phyloP scores from a whole-genome alignment of 2,888 invertebrate genomes.

The Deilephila porcellus region DNA sequence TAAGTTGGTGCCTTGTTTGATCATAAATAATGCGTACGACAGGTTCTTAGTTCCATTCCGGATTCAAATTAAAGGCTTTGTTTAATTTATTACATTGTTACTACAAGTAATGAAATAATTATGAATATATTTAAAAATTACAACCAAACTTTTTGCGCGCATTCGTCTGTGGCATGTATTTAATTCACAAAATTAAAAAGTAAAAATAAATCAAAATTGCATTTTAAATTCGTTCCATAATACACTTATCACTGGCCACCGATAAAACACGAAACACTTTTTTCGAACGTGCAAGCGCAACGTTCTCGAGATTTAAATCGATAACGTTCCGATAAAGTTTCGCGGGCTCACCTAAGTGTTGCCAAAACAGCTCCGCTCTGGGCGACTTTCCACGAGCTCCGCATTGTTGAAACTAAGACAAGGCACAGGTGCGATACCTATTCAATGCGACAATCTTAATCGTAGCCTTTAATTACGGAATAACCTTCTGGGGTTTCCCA shows the following conservation, averaged over 20 bases:
- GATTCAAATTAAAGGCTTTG: conserved; percentile 22
- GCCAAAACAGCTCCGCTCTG: conserved; percentile 64
- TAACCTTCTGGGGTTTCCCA: conserved; percentile 65
- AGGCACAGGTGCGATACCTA: conserved; percentile 53
- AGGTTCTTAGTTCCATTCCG: conserved; percentile 13
- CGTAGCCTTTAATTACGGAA: conserved; percentile 53
- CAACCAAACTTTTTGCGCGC: not conserved
- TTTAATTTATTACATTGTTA: conserved; percentile 21
- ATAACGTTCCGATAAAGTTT: conserved; percentile 15
- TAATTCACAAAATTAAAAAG: not conserved
- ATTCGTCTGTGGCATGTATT: not conserved
- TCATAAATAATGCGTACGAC: conserved; percentile 16
- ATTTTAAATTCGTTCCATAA: not conserved
- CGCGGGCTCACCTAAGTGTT: conserved; percentile 66
- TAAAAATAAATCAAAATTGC: not conserved
- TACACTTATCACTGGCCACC: not conserved
- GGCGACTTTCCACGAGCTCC: conserved; percentile 77
- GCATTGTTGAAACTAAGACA: conserved; percentile 76
- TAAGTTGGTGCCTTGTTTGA: conserved; percentile 17
- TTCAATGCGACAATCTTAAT: conserved; percentile 59
- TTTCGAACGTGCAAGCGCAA: not conserved
- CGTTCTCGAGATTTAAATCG: conserved; percentile 8
- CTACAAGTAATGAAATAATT: not conserved
- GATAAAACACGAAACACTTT: not conserved
- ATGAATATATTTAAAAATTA: not conserved